phyloP scores from a whole-genome alignment of 2,113 vertebrate species.

The Malurus elegans region DNA sequence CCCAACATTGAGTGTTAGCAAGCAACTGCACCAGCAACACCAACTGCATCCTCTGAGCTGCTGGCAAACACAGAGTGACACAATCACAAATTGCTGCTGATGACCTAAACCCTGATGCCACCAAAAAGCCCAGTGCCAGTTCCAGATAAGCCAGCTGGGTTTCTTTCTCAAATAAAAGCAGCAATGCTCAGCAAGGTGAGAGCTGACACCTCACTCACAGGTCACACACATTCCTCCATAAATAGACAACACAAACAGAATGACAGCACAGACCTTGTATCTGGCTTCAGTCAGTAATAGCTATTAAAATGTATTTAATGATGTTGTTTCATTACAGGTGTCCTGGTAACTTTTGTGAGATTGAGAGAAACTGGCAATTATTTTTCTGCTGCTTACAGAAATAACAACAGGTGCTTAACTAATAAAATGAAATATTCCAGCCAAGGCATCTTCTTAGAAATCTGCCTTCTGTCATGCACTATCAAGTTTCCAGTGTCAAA shows the following conservation, averaged over 20 bases:
- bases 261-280: not conserved
- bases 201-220: accelerated
- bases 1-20: not conserved
- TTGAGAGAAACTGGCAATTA: not conserved
- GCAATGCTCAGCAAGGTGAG: not conserved
- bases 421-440: not conserved
- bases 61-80: not conserved
- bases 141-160: not conserved
- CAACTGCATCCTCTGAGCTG: not conserved
- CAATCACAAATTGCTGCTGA: not conserved
- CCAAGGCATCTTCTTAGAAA: not conserved
- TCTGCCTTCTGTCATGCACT: not conserved
- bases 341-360: not conserved
- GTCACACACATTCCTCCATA: accelerated
- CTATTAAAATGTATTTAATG: not conserved
- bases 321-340: not conserved
- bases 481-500: not conserved
- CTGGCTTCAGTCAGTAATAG: too few species aligned
- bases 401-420: not conserved
- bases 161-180: not conserved
- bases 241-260: not conserved
- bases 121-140: not conserved
- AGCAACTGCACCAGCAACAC: not conserved
- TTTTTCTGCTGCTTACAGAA: not conserved
- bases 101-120: not conserved